Evolutionary conservation across 1,140 invertebrate genomes (phyloP).

Genomic region (Euura saliciscinereae): DNA sequence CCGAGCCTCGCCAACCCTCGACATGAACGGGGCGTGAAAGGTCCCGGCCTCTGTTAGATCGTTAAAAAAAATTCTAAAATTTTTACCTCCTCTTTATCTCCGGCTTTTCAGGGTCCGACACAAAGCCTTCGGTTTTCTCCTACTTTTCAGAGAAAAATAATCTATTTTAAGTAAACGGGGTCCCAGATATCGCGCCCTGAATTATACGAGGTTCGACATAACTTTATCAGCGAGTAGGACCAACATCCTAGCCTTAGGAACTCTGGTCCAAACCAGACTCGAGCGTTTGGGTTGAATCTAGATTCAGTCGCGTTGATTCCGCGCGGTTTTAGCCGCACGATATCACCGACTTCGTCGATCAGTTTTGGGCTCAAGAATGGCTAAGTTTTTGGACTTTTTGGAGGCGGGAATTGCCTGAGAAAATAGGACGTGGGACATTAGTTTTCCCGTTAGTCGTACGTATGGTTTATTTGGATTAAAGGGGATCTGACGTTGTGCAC

Average conservation of each 20-base stretch:
- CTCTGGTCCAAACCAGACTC: constrained; percentile 26
- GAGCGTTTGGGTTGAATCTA: background rate
- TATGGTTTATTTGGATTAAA: constrained; percentile 55
- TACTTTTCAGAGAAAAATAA: constrained; percentile 37
- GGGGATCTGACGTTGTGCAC: constrained; percentile 46
- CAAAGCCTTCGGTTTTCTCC: background rate
- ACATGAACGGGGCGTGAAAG: background rate
- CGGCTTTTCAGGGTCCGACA: background rate
- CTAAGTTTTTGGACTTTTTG: too few relatives aligned
- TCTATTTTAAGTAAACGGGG: constrained; percentile 23
- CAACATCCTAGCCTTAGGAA: constrained; percentile 32
- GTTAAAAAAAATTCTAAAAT: constrained; percentile 35
- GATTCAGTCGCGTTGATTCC: background rate
- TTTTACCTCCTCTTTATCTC: background rate
- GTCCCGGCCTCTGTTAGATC: constrained; percentile 14
- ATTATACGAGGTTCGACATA: constrained; percentile 25
- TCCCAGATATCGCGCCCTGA: background rate
- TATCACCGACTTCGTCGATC: background rate
- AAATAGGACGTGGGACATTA: constrained; percentile 27
- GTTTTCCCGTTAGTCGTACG: constrained; percentile 33
- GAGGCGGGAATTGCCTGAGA: background rate
- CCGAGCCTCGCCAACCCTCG: background rate
- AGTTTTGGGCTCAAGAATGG: too few relatives aligned
- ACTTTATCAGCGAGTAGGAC: constrained; percentile 31
- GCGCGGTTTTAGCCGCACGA: background rate